Conservation (phyloP, 2,797 vertebrate genomes). For the Tarsius wallacei region DNA sequence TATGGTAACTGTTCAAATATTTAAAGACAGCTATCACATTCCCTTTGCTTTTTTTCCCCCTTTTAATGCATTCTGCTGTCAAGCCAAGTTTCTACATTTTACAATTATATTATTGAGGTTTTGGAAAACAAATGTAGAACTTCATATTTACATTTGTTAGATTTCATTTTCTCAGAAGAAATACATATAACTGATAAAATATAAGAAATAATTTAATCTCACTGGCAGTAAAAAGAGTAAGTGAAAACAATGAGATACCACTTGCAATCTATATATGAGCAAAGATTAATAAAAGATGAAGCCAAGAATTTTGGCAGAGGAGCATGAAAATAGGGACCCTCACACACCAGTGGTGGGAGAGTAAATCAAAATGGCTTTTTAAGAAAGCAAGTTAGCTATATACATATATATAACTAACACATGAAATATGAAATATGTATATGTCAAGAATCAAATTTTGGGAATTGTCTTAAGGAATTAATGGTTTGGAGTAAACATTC, state of each 20-base stretch:
- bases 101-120: conserved; percentile 17
- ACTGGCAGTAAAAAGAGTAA: conserved; percentile 1
- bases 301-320: conserved; percentile 24
- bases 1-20: conserved; percentile 54
- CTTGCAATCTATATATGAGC: not conserved
- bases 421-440: not conserved
- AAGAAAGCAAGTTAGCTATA: not conserved
- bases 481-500: conserved; percentile 42
- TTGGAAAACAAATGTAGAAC: conserved; percentile 33
- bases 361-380: not conserved
- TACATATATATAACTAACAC: not conserved
- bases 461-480: conserved; percentile 51
- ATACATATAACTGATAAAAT: conserved; percentile 53
- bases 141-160: conserved; percentile 55
- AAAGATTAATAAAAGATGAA: conserved; percentile 20
- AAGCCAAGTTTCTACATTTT: conserved; percentile 28
- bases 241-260: conserved; percentile 7
- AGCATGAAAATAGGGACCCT: not conserved
- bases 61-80: not conserved
- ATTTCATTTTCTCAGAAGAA: conserved; percentile 67
- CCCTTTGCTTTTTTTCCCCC: not conserved
- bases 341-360: not conserved
- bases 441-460: not conserved
- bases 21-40: conserved; percentile 15
- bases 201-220: not conserved